phyloP scores from a whole-genome alignment of 1,140 invertebrate genomes.

The Melanaphis sacchari region DNA sequence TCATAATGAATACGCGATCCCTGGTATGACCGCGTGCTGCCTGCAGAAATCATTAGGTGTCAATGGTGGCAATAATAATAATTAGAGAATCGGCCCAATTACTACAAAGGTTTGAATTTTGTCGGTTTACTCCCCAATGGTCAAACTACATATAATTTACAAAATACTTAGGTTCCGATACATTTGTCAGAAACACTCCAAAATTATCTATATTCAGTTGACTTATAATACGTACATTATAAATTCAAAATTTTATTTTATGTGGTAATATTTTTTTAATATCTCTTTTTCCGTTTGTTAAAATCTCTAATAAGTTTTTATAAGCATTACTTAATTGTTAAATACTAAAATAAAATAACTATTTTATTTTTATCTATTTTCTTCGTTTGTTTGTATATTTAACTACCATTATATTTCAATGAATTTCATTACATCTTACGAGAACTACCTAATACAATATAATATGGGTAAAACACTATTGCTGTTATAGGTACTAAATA shows the following conservation, averaged over 20 bases:
- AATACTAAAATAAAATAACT: background rate
- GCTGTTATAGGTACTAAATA: too few relatives aligned
- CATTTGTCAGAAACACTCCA: background rate
- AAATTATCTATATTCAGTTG: background rate
- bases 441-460: too few relatives aligned
- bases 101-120: conserved; percentile 17
- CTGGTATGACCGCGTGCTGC: background rate
- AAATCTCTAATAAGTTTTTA: background rate
- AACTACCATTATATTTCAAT: too few relatives aligned
- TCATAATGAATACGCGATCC: conserved; percentile 50
- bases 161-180: background rate
- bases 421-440: too few relatives aligned
- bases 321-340: background rate
- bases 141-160: background rate
- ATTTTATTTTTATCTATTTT: background rate
- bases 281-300: background rate
- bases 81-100: conserved; percentile 39
- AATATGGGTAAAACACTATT: too few relatives aligned
- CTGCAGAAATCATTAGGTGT: conserved; percentile 25
- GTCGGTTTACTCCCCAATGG: background rate
- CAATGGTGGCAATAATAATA: background rate
- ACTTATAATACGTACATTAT: background rate
- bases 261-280: background rate
- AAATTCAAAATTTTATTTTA: background rate
- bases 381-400: too few relatives aligned